Conservation (phyloP, 2,888 invertebrate genomes). For the Ochlodes sylvanus region DNA sequence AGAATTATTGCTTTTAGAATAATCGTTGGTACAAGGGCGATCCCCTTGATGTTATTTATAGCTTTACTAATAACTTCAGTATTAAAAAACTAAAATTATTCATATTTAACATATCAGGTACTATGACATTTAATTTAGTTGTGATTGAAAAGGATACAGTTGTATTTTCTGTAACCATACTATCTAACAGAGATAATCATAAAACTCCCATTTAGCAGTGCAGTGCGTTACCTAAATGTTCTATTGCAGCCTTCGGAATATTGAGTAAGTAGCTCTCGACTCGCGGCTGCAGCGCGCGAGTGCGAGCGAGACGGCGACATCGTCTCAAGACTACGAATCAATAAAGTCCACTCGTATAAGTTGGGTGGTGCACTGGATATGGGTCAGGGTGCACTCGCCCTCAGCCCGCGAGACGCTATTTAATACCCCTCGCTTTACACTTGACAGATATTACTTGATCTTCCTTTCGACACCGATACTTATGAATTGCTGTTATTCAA, state of each 20-base stretch:
- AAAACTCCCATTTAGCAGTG: conserved; percentile 54
- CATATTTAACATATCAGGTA: no score
- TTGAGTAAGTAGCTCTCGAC: conserved; percentile 78
- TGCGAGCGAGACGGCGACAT: conserved; percentile 66
- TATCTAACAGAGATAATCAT: conserved; percentile 49
- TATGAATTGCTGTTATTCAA: conserved; percentile 56
- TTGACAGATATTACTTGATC: conserved; percentile 74
- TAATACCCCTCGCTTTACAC: conserved; percentile 67
- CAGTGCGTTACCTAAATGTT: conserved; percentile 67
- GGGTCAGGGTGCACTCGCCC: conserved; percentile 83
- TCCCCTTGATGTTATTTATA: no score
- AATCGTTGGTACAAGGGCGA: no score
- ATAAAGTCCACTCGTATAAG: conserved; percentile 84
- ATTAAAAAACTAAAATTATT: no score
- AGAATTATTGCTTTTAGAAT: no score
- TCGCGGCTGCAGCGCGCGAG: conserved; percentile 53
- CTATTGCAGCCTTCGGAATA: conserved; percentile 77
- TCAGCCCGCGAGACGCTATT: conserved; percentile 72
- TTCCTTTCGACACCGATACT: conserved; percentile 47
- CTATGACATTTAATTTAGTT: no score
- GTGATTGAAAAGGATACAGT: no score
- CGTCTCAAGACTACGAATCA: conserved; percentile 86
- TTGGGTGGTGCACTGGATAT: conserved; percentile 78
- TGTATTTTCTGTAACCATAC: neutral
- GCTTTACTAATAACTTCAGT: no score